Evolutionary conservation across 2,888 invertebrate species (phyloP).

Genomic region (Andrena camellia): DNA sequence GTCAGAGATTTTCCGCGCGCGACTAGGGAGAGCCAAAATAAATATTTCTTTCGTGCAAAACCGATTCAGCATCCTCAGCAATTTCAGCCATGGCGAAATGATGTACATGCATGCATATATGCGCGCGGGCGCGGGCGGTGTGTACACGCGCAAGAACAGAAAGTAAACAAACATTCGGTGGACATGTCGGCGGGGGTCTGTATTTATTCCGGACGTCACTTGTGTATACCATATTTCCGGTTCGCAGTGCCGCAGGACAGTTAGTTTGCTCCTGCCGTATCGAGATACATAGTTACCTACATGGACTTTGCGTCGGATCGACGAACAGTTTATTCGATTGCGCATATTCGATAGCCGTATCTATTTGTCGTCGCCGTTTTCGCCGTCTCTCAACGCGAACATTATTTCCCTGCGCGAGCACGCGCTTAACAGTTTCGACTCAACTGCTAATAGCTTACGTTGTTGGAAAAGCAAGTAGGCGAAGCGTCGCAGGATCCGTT

Average conservation of each 20-base stretch:
- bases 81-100: conserved; percentile 43
- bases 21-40: conserved; percentile 17
- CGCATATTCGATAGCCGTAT: background rate
- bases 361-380: too few relatives aligned
- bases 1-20: background rate
- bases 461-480: background rate
- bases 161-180: conserved; percentile 36
- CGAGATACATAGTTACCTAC: background rate
- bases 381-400: too few relatives aligned
- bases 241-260: conserved; percentile 35
- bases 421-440: too few relatives aligned
- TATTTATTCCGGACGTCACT: conserved; percentile 45
- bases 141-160: conserved; percentile 39
- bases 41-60: conserved; percentile 54
- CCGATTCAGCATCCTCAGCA: conserved; percentile 34
- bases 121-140: conserved; percentile 10
- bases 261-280: conserved; percentile 45
- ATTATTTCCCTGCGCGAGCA: too few relatives aligned
- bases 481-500: background rate
- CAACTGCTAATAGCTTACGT: too few relatives aligned
- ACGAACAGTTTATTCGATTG: conserved; percentile 31
- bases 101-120: conserved; percentile 10
- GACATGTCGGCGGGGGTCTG: conserved; percentile 28
- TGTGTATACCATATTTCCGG: conserved; percentile 52
- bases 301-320: conserved; percentile 17